A percentile compares a stretch with the other conserved stretches of the same genome.
Conservation (phyloP, 2,888 invertebrate genomes). For the Drosophila quasianomalipes region DNA sequence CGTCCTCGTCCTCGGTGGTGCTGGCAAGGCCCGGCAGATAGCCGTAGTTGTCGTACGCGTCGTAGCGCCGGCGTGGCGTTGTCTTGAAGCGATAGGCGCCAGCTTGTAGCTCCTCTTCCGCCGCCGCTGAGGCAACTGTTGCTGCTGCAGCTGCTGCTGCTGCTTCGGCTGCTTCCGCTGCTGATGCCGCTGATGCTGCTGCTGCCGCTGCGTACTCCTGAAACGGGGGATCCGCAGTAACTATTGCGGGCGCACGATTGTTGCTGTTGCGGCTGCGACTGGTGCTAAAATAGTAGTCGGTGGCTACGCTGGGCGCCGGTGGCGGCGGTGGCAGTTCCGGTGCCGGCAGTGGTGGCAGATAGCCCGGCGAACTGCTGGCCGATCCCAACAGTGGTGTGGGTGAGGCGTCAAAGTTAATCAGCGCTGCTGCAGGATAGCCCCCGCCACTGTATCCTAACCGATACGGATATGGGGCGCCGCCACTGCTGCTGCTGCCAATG, state of each 20-base stretch:
- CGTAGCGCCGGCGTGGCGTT: constrained; percentile 70
- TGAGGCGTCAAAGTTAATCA: constrained; percentile 78
- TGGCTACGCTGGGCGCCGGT: constrained; percentile 73
- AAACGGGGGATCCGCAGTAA: constrained; percentile 29
- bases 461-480: constrained; percentile 66
- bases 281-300: constrained; percentile 68
- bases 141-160: constrained; percentile 52
- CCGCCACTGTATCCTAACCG: constrained; percentile 67
- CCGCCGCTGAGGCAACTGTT: constrained; percentile 56
- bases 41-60: constrained; percentile 77
- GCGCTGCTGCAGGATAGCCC: constrained; percentile 71
- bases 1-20: constrained; percentile 70
- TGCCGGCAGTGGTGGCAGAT: constrained; percentile 57
- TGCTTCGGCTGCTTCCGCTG: constrained; percentile 36
- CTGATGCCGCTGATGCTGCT: constrained; percentile 50
- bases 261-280: constrained; percentile 32
- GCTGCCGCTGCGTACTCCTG: constrained; percentile 46
- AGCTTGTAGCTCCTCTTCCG: constrained; percentile 74
- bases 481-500: constrained; percentile 75
- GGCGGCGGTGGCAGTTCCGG: constrained; percentile 72
- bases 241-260: constrained; percentile 40
- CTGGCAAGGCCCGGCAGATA: constrained; percentile 73
- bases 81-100: constrained; percentile 75
- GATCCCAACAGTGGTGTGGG: constrained; percentile 77
- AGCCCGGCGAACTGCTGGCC: constrained; percentile 67